Evolutionary conservation across 2,797 vertebrate genomes (phyloP).

Genomic region (Zalophus californianus): DNA sequence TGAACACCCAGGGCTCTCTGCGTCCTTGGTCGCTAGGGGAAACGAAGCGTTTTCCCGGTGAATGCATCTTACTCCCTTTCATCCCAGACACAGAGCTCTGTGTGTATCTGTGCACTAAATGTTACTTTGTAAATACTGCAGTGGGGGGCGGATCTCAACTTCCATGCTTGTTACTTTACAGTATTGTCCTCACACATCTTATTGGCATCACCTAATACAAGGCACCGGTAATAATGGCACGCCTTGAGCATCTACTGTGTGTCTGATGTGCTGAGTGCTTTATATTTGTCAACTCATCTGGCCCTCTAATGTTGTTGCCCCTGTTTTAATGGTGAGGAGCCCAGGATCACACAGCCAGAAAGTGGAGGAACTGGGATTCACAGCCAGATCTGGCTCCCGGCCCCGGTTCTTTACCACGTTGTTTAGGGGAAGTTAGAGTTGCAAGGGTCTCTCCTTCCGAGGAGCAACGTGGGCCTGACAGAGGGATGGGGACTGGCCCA

Average conservation of each 20-base stretch:
- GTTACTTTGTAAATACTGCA: background rate
- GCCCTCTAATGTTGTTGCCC: background rate
- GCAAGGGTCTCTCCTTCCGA: background rate
- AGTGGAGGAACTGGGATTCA: background rate
- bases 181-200: background rate
- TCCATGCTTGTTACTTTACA: background rate
- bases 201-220: background rate
- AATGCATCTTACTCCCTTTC: background rate
- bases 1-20: background rate
- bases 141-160: background rate
- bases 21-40: background rate
- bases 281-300: background rate
- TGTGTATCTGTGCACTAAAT: background rate
- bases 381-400: background rate
- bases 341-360: background rate
- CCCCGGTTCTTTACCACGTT: accelerated
- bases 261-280: background rate
- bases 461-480: background rate
- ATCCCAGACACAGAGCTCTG: background rate
- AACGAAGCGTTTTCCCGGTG: background rate
- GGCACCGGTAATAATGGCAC: background rate
- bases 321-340: background rate
- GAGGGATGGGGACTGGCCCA: too few relatives aligned
- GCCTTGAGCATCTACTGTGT: background rate
- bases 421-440: background rate